Evolutionary conservation across 1,140 invertebrate species (phyloP), one percentile per base, ranked within the genome.

Genomic region (Bombus soroeensis): DNA sequence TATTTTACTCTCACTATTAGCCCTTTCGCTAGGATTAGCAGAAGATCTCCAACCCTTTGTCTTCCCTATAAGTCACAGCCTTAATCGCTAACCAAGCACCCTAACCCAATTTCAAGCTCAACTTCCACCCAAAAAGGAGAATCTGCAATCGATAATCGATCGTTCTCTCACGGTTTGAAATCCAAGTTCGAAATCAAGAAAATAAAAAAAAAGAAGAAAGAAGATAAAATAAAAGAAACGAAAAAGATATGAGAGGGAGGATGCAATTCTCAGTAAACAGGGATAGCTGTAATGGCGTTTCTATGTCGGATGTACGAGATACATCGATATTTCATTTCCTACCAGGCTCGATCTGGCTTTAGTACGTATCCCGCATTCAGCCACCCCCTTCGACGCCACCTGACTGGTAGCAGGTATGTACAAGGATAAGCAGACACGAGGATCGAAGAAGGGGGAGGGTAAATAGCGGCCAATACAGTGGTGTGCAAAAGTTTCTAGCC

Each of bases 281-380:
- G 68, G 73, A 85, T 82, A 57, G 70, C 86, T 84, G 88, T 93
- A 93, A 93, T 93, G 90, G 89, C 89, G 78, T 93, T 93, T 92
- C 91, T 88, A 78, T 92, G 92, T 93, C 91, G 87, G 80, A 91
- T 83, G 82, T 81, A 77, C 74, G 75, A 72, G 87, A 86, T 86
- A 92, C 92, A 93, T 91, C 91, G 91, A 92, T 91, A 92, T 91
- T 92, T 93, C 91, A 89, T 90, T 89, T 88, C 80, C 88, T 75
- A 25, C 34, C 70, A 62, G 47, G 12, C 76, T 9, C 25, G 39
- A 70, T 77, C 64, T 28, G 79, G n/a, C 75, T 77, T 72, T 83
- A 83, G 34, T 25, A 41, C 72, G 76, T 85, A 34, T 83, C 74
- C 64, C 22, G 39, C 37, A 41, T 62, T 75, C 47, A 59, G 37